Evolutionary conservation across 2,113 vertebrate species (phyloP), one percentile per base, ranked within the genome.

Genomic region (Turnix velox): DNA sequence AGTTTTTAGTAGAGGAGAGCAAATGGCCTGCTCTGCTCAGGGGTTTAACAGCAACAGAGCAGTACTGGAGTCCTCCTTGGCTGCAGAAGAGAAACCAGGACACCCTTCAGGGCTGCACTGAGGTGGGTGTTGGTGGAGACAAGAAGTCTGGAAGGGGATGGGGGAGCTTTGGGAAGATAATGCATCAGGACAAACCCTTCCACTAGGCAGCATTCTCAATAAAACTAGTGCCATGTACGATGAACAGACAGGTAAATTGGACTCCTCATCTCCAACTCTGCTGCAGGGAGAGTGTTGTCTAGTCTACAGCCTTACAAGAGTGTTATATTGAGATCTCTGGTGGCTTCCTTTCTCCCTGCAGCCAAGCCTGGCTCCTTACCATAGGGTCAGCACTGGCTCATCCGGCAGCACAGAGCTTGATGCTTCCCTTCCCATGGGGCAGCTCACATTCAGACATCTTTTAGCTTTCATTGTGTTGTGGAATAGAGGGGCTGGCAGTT

Each of bases 401-500:
- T 72, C 49, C 74, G 1, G 4, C 48, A 65, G 52, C 65, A 59
- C 48, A 23, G 76, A 80, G 39, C 43, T 84, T 48, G 6, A 6
- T 3, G 9, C 72, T 84, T 83, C 54, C 48, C 66, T 93, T 96
- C 76, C 86, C 90, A 84, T 1, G 0, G 51, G 57, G 31, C 8
- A 0, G 40, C 63, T 91, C 86, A 48, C 65, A 81, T 88, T 89
- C 87, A 85, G 74, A 69, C 52, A 30, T 59, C 73, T 73, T 86
- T 78, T 9, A 2, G 72, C 48, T 68, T 88, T 84, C 72, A 78
- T 75, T 95, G 92, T 92, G 57, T 88, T 92, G 78, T 3, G 4
- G 81, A 96, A 78, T 73, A 84, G 75, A 71, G 55, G 71, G 69
- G 33, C 68, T 96, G 96, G 95, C 88, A 90, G 88, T 92, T 86